phyloP scores from a whole-genome alignment of 2,113 vertebrate genomes.

The Bettongia penicillata region DNA sequence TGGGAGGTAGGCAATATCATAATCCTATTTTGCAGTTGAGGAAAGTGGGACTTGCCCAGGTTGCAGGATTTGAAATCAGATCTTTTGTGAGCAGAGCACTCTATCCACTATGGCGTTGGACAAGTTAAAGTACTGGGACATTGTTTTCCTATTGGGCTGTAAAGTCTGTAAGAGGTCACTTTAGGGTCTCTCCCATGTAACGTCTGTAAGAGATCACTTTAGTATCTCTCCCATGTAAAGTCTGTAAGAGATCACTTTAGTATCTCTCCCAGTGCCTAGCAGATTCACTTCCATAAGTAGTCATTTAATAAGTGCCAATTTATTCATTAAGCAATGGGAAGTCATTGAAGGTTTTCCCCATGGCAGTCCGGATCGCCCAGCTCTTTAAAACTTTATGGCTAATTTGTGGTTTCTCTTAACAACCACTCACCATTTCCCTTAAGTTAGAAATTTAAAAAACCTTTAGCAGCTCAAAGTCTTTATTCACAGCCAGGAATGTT shows the following conservation, averaged over 20 bases:
- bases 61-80: neutral
- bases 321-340: neutral
- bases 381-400: neutral
- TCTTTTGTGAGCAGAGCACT: neutral
- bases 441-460: neutral
- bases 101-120: neutral
- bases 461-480: neutral
- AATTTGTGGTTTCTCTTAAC: neutral
- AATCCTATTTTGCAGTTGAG: neutral
- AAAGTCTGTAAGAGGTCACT: neutral
- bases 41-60: neutral
- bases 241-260: neutral
- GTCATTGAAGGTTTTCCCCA: neutral
- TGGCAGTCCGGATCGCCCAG: neutral
- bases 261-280: neutral
- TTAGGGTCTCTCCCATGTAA: neutral
- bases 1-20: neutral
- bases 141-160: neutral
- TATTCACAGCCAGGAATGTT: neutral
- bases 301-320: neutral
- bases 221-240: neutral
- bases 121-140: neutral
- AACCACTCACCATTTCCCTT: neutral
- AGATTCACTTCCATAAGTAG: neutral
- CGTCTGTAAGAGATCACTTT: no score